phyloP scores from a whole-genome alignment of 2,113 vertebrate species.

The Pelecanoides urinatrix region DNA sequence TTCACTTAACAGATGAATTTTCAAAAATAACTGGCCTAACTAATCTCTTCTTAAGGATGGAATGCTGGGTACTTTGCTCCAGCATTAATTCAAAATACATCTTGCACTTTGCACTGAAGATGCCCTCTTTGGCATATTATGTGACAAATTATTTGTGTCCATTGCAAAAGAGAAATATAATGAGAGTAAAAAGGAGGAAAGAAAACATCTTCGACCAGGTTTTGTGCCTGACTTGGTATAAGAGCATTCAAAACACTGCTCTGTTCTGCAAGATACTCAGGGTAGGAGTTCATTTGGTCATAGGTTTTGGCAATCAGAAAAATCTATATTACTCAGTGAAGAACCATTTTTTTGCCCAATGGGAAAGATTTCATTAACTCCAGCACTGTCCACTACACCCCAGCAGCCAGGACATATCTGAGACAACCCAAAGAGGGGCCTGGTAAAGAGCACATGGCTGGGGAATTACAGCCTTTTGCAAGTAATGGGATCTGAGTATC shows the following conservation, averaged over 20 bases:
- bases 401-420: not conserved
- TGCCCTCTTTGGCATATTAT: not conserved
- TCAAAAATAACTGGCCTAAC: not conserved
- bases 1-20: not conserved
- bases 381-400: not conserved
- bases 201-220: not conserved
- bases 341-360: not conserved
- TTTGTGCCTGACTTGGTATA: not conserved
- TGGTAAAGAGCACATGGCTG: not conserved
- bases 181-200: not conserved
- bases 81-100: not conserved
- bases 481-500: not conserved
- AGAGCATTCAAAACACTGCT: not conserved
- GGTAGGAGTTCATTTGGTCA: not conserved
- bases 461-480: not conserved
- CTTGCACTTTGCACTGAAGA: not conserved
- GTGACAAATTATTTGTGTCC: not conserved
- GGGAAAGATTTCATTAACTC: not conserved
- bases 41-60: not conserved
- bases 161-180: not conserved
- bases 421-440: not conserved
- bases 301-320: not conserved
- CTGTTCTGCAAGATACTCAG: not conserved
- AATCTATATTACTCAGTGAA: not conserved
- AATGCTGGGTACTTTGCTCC: not conserved